Evolutionary conservation across 2,797 vertebrate genomes (phyloP), one percentile per base, ranked within the genome.

Genomic region (Myotis myotis): DNA sequence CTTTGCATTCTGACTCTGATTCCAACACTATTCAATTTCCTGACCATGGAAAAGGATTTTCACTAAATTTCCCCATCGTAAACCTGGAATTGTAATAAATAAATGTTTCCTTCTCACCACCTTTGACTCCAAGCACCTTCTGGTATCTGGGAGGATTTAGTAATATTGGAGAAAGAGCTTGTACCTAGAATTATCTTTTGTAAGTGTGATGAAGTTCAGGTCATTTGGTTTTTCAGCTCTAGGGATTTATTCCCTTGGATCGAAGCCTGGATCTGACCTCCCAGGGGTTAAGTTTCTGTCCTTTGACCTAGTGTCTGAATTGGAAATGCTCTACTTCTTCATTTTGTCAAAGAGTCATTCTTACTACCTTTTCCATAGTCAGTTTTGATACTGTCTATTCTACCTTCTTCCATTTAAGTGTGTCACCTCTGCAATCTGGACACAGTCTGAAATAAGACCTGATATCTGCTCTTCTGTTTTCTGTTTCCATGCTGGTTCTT

Each of bases 1-100:
- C 71, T 88, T 94, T 93, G 78, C 7, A 1, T 80, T 95, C 70
- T 74, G 38, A 70, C 53, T 95, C 68, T 89, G 49, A 88, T 94
- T 84, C 80, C 78, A 96, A 64, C 33, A 70, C 38, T 70, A 25
- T 93, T 95, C 90, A 95, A 84, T 94, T 95, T 96, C 70, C 70
- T 83, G 85, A 94, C 78, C 38, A 51, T 86, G 79, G 87, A 89
- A 95, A 93, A 92, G 36, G 44, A 78, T 88, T 95, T 93, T 44
- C 36, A 94, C 44, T 91, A 92, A 92, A 92, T 92, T 91, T 87
- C 78, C 55, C 66, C n/a, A 85, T 49, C 20, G 23, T 75, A 91
- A 75, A 89, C 38, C 49, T 62, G 30, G 66, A 38, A 49, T 33
- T 92, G 30, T 64, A 79, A 93, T 85, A 94, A 93, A 93, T 87